Evolutionary conservation across 2,888 invertebrate genomes (phyloP).

Genomic region (Polyploca ridens): DNA sequence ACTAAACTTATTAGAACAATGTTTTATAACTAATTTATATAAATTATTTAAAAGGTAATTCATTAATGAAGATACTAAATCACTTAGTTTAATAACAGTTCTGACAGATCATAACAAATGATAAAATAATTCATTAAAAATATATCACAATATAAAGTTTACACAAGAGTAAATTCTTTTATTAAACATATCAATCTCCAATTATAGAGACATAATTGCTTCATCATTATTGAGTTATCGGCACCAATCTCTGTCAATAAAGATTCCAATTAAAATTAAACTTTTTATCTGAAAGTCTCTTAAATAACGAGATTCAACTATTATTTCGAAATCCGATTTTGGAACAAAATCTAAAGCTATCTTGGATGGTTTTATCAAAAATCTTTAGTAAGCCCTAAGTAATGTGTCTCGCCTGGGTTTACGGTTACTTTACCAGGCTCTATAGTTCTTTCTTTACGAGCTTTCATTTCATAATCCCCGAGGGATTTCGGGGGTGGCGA

Average conservation of each 20-base stretch:
- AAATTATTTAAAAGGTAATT: too few relatives aligned
- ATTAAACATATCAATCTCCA: not conserved
- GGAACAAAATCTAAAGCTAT: not conserved
- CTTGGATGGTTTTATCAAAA: constrained; percentile 3
- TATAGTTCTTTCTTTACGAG: constrained; percentile 12
- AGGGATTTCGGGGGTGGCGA: not conserved
- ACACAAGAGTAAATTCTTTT: not conserved
- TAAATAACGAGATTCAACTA: not conserved
- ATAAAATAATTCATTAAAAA: not conserved
- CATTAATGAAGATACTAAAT: too few relatives aligned
- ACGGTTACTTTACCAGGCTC: constrained; percentile 10
- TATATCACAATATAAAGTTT: not conserved
- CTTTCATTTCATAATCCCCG: constrained; percentile 13
- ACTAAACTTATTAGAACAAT: too few relatives aligned
- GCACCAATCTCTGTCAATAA: constrained; percentile 1
- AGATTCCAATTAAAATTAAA: not conserved
- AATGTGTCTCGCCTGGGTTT: constrained; percentile 10
- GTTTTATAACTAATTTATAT: too few relatives aligned
- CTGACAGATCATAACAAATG: not conserved
- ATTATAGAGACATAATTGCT: constrained; percentile 2
- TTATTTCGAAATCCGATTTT: not conserved
- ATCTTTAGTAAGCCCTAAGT: constrained; percentile 3
- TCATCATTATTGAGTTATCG: not conserved
- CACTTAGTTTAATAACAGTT: too few relatives aligned
- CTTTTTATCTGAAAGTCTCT: not conserved